These are phyloP conservation scores for Chymomyza costata DNA, from an alignment of 1,140 invertebrate species.

Conservation along the genomic window DNA sequence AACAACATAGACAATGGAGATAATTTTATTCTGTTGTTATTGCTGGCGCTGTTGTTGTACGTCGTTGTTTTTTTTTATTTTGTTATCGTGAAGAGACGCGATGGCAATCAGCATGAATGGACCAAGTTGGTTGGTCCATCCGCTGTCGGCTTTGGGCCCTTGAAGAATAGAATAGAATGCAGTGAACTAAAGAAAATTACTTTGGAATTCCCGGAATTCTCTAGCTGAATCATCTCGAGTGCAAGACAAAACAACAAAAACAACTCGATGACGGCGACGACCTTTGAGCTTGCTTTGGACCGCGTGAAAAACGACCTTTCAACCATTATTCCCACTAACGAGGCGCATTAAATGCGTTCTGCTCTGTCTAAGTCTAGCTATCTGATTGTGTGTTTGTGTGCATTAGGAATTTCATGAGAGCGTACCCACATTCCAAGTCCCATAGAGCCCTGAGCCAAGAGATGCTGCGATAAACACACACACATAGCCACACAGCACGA, in stretches of 20 bases:
- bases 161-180: constrained; percentile 31
- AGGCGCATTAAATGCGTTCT: constrained; percentile 48
- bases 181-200: constrained; percentile 55
- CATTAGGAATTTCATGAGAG: constrained; percentile 60
- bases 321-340: constrained; percentile 63
- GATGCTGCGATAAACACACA: constrained; percentile 1
- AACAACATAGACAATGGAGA: constrained; percentile 15
- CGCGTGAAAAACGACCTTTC: constrained; percentile 72
- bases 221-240: constrained; percentile 57
- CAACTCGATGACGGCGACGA: constrained; percentile 30
- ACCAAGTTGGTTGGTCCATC: constrained; percentile 34
- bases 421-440: constrained; percentile 58
- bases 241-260: too few species aligned
- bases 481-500: constrained; percentile 38
- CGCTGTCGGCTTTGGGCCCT: constrained; percentile 27
- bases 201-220: constrained; percentile 68
- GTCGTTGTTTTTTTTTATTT: constrained; percentile 32
- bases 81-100: constrained; percentile 52
- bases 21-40: constrained; percentile 43
- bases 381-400: too few species aligned
- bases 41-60: too few species aligned
- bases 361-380: constrained; percentile 2
- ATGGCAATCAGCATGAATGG: constrained; percentile 64
- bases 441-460: constrained; percentile 40
- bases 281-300: constrained; percentile 48